Percentiles rank a stretch among this genome's conserved stretches.
Evolutionary conservation across 2,113 vertebrate genomes (phyloP).

Genomic region (Leptobrachium leishanense): DNA sequence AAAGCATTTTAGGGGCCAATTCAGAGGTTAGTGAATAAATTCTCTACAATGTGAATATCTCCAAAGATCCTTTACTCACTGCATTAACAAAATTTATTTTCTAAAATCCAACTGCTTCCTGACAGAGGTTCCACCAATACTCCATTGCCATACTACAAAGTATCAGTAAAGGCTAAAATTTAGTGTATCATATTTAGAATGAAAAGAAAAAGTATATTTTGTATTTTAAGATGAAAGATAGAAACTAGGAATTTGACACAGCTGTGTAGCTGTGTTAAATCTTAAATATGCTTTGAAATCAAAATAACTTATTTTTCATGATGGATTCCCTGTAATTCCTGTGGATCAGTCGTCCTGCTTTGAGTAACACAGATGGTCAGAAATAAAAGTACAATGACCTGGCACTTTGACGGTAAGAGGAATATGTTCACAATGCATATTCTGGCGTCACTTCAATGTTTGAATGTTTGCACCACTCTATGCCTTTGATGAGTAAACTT

Average conservation of each 20-base stretch:
- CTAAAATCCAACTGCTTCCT: too few species aligned
- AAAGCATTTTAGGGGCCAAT: too few species aligned
- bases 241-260: background rate
- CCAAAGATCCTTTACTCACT: too few species aligned
- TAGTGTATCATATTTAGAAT: background rate
- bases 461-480: slow-evolving; percentile 25
- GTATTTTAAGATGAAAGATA: background rate
- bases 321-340: background rate
- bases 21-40: too few species aligned
- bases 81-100: too few species aligned
- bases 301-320: background rate
- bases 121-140: too few species aligned
- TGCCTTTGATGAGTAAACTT: slow-evolving; percentile 37
- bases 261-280: background rate
- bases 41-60: too few species aligned
- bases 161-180: background rate
- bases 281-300: background rate
- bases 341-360: background rate
- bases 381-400: slow-evolving; percentile 21
- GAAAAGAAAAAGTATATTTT: background rate
- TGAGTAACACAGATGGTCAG: slow-evolving; percentile 18
- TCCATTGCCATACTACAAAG: background rate
- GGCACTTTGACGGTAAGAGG: background rate
- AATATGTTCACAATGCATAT: slow-evolving; percentile 11
- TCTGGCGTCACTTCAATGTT: slow-evolving; percentile 31